Evolutionary conservation across 1,140 invertebrate genomes (phyloP), one percentile per base, ranked within the genome.

Genomic region (Heliconius hewitsoni): DNA sequence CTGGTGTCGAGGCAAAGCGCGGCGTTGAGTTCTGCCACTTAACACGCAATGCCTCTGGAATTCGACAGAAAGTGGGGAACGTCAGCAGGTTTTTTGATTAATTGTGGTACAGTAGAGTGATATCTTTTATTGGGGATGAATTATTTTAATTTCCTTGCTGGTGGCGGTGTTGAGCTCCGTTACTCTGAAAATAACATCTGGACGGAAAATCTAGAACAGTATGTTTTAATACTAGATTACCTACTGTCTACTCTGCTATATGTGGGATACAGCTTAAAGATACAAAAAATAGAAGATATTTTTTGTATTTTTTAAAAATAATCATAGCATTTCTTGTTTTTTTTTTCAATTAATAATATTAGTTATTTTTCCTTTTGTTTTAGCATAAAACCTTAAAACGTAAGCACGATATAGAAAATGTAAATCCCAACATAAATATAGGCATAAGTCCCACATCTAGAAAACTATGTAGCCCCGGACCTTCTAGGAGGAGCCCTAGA

Each of bases 341-440:
- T 57, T 23, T 18, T 52, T 16, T 23, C 1, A 71, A 16, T n/a
- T 16, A n/a, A 19, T 72, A 57, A 77, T 71, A 71, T 78, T 39
- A 71, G 30, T 11, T 30, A 52, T 39, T 70, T 66, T 39, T 42
- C 34, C 46, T 57, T 71, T 70, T 79, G 37, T 81, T 73, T 6
- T 84, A 89, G 84, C 84, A 88, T 75, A 91, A 86, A 76, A 11
- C 27, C 0, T 19, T 89, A 5, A 93, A 93, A 81, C 85, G 90
- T 2, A 92, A 90, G 74, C 84, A 83, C 0, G 87, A 92, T 74
- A 90, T 91, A 80, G 92, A 93, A 66, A 93, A 93, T 60, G 86
- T 93, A 5, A 66, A 66, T 30, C 60, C 60, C 3, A 66, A 66
- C 11, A 66, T 66, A 30, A 66, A 30, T 42, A 75, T 89, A 72